Percentiles rank a stretch among this genome's conserved stretches.
Conservation (phyloP, 2,888 invertebrate species). For the Pterostichus madidus region DNA sequence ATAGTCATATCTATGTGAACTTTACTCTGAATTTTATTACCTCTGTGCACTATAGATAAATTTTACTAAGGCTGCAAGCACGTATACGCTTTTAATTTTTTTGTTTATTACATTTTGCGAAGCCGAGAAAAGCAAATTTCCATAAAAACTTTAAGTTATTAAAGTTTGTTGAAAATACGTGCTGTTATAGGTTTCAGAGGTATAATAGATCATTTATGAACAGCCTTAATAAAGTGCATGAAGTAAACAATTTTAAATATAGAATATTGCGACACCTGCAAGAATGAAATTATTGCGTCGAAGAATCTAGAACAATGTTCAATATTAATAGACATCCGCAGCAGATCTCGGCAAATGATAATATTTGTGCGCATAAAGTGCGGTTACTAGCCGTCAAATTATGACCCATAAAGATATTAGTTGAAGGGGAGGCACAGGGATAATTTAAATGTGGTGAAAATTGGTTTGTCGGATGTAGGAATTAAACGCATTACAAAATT, state of each 20-base stretch:
- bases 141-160: slow-evolving; percentile 11
- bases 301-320: slow-evolving; percentile 14
- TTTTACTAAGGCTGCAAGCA: neutral
- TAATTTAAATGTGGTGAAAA: no score
- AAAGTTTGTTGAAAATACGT: slow-evolving; percentile 9
- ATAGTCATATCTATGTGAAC: neutral
- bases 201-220: slow-evolving; percentile 11
- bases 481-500: no score
- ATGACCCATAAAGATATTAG: no score
- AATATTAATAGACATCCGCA: slow-evolving; percentile 4
- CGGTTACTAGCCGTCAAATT: no score
- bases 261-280: slow-evolving; percentile 2
- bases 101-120: neutral
- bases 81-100: neutral
- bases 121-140: neutral
- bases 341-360: neutral
- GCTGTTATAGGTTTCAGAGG: neutral
- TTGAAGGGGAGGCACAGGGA: no score
- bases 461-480: no score
- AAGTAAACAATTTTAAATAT: slow-evolving; percentile 39
- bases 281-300: neutral
- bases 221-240: slow-evolving; percentile 2
- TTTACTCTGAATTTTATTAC: neutral
- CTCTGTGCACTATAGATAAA: neutral
- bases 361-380: neutral